Evolutionary conservation across 2,888 invertebrate genomes (phyloP), one percentile per base, ranked within the genome.

Genomic region (Rhopalosiphum nymphaeae): DNA sequence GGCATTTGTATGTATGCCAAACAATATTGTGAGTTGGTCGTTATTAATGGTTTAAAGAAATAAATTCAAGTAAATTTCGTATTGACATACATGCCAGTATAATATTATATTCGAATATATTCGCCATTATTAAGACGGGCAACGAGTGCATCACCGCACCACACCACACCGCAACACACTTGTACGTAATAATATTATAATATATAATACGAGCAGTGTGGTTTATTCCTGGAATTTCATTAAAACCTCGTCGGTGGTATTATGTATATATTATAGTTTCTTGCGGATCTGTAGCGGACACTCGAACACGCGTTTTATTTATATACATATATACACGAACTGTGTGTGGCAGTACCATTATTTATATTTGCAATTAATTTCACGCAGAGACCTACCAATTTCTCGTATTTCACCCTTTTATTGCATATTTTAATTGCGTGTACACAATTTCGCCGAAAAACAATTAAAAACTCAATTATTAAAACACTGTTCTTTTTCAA

Each of bases 291-390:
- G 56, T 25, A 36, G 57, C 44, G 57, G 36, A 89, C 61, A 89
- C 57, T 44, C 16, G 29, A 44, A 57, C 90, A n/a, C n/a, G 29
- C 44, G 16, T n/a, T 88, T 53, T 53, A 89, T 49, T 78, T 88
- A 53, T 89, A 26, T 42, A 25, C 36, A 36, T 16, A 36, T 11
- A 67, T 13, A 67, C 16, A 67, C 67, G 67, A 78, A 36, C 78
- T 78, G 78, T 46, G 0, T 46, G 61, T 44, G 57, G 57, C 16
- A 44, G 21, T 16, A 25, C 61, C 36, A 44, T 90, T 61, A 44
- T n/a, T 78, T 46, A 91, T 91, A 49, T 67, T 53, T 84, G 78
- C 53, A 91, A 91, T 91, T 91, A 84, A 91, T 91, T 53, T 78
- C 36, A 11, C 21, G 78, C 36, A 78, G 78, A 78, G 36, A 78